Conservation (phyloP, 2,113 vertebrate species). For the Actinemys pallida region DNA sequence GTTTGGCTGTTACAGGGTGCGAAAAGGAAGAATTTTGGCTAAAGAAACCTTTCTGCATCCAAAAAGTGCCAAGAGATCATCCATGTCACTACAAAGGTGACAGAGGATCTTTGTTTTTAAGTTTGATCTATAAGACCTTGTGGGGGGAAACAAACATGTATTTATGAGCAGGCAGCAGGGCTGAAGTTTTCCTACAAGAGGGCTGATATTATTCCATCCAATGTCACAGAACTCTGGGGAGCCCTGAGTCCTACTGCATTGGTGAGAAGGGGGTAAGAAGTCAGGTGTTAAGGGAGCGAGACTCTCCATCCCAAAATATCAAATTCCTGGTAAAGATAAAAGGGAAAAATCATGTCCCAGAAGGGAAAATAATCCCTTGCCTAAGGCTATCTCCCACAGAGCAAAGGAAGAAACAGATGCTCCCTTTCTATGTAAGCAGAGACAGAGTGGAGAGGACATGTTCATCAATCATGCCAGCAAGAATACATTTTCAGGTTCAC, state of each 20-base stretch:
- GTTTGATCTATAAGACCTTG: not conserved
- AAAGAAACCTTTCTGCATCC: not conserved
- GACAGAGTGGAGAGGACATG: not conserved
- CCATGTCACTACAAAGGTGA: not conserved
- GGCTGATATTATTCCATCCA: not conserved
- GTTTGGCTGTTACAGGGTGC: not conserved
- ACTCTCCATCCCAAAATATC: not conserved
- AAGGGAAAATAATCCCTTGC: not conserved
- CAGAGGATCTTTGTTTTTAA: not conserved
- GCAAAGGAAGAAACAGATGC: not conserved
- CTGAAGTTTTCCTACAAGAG: not conserved
- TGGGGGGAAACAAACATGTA: not conserved
- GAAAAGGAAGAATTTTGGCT: not conserved
- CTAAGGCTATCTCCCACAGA: not conserved
- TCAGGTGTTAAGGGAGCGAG: not conserved
- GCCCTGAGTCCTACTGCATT: not conserved
- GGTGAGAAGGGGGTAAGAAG: not conserved
- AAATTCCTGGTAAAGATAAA: rapidly evolving
- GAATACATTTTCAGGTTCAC: not conserved
- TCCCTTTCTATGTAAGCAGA: not conserved
- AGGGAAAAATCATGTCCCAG: not conserved
- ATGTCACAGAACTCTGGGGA: not conserved
- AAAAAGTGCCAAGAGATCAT: not conserved
- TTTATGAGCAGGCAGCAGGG: not conserved
- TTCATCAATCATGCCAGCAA: not conserved